A percentile compares a stretch with the other conserved stretches of the same genome.
These are phyloP conservation scores for Todus mexicanus DNA, from an alignment of 2,797 vertebrate genomes.

Conservation along the genomic window DNA sequence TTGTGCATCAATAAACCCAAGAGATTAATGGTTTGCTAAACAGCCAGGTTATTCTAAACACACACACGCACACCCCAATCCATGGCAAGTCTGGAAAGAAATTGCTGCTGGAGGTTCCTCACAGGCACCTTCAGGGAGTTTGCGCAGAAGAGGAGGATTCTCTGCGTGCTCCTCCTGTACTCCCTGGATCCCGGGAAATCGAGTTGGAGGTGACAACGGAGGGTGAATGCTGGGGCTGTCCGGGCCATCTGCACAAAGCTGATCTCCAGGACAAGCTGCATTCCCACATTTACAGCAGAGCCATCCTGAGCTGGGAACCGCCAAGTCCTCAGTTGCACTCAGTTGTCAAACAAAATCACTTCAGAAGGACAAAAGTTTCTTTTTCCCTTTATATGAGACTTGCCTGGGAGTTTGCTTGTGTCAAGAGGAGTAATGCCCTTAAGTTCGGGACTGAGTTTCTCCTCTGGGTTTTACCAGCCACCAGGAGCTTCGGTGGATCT, in stretches of 20 bases:
- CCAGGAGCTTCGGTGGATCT: not conserved
- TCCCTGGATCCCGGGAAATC: fast-evolving
- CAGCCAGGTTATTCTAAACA: not conserved
- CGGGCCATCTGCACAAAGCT: not conserved
- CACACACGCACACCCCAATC: not conserved
- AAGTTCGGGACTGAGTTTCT: not conserved
- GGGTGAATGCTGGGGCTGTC: not conserved
- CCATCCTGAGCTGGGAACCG: not conserved
- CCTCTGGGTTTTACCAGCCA: not conserved
- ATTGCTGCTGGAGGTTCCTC: not conserved
- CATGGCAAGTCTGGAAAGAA: fast-evolving
- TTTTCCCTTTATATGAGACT: too few relatives aligned
- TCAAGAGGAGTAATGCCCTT: not conserved
- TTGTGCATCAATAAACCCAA: not conserved
- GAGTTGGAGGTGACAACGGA: not conserved
- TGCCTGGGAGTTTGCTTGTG: not conserved
- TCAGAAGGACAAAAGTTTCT: not conserved
- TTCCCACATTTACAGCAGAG: not conserved
- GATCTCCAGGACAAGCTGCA: not conserved
- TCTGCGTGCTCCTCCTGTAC: not conserved
- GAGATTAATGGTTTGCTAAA: not conserved
- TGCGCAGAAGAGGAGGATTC: not conserved
- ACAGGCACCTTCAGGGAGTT: not conserved
- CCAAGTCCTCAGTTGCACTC: not conserved
- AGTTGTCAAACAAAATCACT: not conserved